Evolutionary conservation across 2,797 vertebrate genomes (phyloP).

Genomic region (Lacerta bilineata): DNA sequence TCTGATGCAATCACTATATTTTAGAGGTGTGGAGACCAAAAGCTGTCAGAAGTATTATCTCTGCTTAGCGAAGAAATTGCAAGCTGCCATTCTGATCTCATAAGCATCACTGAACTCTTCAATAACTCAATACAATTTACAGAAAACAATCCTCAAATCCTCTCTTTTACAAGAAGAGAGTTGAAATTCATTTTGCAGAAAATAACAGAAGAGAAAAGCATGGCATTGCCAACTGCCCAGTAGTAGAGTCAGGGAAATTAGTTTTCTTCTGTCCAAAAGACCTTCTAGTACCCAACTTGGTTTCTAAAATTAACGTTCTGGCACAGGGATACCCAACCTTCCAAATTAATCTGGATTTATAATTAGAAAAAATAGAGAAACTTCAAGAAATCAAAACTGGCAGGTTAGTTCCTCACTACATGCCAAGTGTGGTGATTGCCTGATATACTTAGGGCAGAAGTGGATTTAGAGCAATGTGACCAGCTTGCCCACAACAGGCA

Average conservation of each 20-base stretch:
- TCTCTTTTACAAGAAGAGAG: slow-evolving; percentile 7
- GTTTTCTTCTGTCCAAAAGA: slow-evolving; percentile 36
- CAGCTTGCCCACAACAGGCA: too few species aligned
- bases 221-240: slow-evolving; percentile 31
- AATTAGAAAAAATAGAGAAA: too few species aligned
- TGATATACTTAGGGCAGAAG: too few species aligned
- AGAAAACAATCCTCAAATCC: neutral
- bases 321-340: neutral
- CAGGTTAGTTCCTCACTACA: too few species aligned
- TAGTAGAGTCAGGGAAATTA: slow-evolving; percentile 34
- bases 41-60: neutral
- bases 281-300: slow-evolving; percentile 5
- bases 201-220: neutral
- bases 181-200: slow-evolving; percentile 17
- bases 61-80: slow-evolving; percentile 10
- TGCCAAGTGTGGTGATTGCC: too few species aligned
- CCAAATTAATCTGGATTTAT: too few species aligned
- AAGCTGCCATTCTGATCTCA: slow-evolving; percentile 32
- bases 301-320: slow-evolving; percentile 41
- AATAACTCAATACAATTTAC: neutral
- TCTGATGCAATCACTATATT: neutral
- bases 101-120: slow-evolving; percentile 27
- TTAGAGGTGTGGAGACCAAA: neutral
- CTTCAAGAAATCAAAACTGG: too few species aligned
- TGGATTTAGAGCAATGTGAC: too few species aligned